Evolutionary conservation across 1,140 invertebrate genomes (phyloP), one percentile per base, ranked within the genome.

Genomic region (Drosophila sp.): DNA sequence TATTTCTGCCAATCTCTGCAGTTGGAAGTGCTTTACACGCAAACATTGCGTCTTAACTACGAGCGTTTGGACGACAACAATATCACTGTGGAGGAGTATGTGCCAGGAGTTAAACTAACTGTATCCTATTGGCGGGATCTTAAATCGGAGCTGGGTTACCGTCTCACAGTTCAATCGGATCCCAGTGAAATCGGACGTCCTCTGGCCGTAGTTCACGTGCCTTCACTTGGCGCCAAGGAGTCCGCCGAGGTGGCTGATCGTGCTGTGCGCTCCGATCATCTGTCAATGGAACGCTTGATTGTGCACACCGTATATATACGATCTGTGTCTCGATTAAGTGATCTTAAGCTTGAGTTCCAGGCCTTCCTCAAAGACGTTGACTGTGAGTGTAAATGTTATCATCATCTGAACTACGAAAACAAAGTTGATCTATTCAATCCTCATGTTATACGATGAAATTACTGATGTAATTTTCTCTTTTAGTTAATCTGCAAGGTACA

Each of bases 291-390:
- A 93, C 95, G 97, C 45, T 93, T 99, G 45, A 93, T 99, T n/a
- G 97, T 99, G n/a, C 97, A 99, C 84, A 99, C 98, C 0, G 98
- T 99, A 83, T 98, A 99, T 92, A 96, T 99, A 25, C 94, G 98
- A 64, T 98, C 97, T 0, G 94, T 96, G 54, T 95, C 95, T 74
- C 93, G 97, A 14, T 93, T 99, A 5, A 94, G 94, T 32, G 96
- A 98, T 87, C 94, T 98, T n/a, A 96, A 96, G 92, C 94, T 96
- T 67, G 95, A 97, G 86, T 89, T 97, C 29, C 94, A 96, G 91
- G 93, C 93, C n/a, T 94, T 96, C 90, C 92, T 96, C 8, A 95
- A 95, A 90, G 94, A 95, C 78, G 93, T 95, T 16, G 95, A 96
- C 92, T 96, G 96, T 94, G 92, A 93, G 93, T 92, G 70, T 78